Base-by-base conservation (phyloP, 1,140 invertebrate species). In the Diachasma alloeum region DNA sequence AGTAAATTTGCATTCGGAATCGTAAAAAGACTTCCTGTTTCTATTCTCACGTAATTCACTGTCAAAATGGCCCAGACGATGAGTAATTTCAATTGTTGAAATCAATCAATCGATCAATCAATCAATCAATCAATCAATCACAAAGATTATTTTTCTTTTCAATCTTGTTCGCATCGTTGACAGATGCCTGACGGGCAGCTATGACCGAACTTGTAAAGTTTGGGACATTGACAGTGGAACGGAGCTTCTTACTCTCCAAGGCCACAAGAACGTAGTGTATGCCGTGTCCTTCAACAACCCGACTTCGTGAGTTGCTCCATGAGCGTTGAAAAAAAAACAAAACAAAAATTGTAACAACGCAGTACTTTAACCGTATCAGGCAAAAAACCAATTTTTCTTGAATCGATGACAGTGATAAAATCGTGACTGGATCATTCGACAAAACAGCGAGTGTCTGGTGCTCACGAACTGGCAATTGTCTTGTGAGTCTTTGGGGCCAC, bases 191-290 rank as follows among this genome's bases (percentile, higher is more conserved):
- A 94, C 95, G 0, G 95, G 94, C 67, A 96, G 95, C 87, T 96
- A 96, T 85, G 95, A 96, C 86, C 88, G 95, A 81, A 96, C 95
- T n/a, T 96, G 95, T 87, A 95, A 95, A 86, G 90, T 96, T 75
- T 96, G 95, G 93, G 92, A 95, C 84, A 93, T 94, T 76, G 92
- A 93, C 70, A 91, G 91, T n/a, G 94, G 94, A 39, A 90, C 90
- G 71, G 94, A 95, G 83, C 84, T 93, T 79, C 90, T 92, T 82
- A 92, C 93, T 48, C 90, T 96, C 11, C 87, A 91, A 46, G 95
- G 95, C 24, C 95, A 96, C 83, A 92, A 93, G 74, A 96, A 95
- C 88, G 94, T 95, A 69, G 95, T 96, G 2, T 96, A 95, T 88
- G 91, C 93, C 2, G 94, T 96, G 17, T 91, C 91, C 68, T 96